Evolutionary conservation across 2,888 invertebrate genomes (phyloP), one percentile per base, ranked within the genome.

Genomic region (Pilophorus perplexus): DNA sequence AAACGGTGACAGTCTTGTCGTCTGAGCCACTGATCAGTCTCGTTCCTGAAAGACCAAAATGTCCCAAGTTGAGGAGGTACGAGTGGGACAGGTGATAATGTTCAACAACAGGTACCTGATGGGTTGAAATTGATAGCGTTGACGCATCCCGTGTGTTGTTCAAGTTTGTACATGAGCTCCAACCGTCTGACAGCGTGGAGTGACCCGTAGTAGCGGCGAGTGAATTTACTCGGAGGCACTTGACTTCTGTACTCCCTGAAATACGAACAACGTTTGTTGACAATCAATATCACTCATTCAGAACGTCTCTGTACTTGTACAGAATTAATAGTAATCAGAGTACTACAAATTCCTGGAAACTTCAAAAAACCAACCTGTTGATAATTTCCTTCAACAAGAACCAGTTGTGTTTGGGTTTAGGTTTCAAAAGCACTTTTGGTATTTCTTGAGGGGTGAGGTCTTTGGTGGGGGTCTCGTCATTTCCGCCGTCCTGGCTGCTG

Each of bases 81-180:
- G n/a, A n/a, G n/a, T n/a, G n/a, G n/a, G n/a, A n/a, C n/a, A n/a
- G n/a, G n/a, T n/a, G n/a, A n/a, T n/a, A n/a, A n/a, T n/a, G n/a
- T n/a, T n/a, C n/a, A n/a, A n/a, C n/a, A n/a, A n/a, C n/a, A n/a
- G n/a, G n/a, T 10, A 59, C 59, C 59, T 22, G 64, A 50, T n/a
- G 48, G 84, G 76, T 94, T 94, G 77, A 96, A 96, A 79, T 92
- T 88, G 65, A 96, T 83, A 68, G 90, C 87, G 80, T 96, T 96
- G 2, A 96, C 95, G 80, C 95, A 95, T 69, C 94, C 94, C 14
- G 80, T 82, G 77, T 96, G 96, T 71, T 85, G 84, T 69, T 86
- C 83, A 73, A 96, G 80, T 74, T 84, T 84, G 73, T 87, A 85
- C 77, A 88, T 83, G 50, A 90, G 81, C 75, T 90, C 85, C 75